Evolutionary conservation across 92 coral and sea anemone genomes (phyloP), one percentile per base, ranked within the genome.

Genomic region (Phenganax subtilis): DNA sequence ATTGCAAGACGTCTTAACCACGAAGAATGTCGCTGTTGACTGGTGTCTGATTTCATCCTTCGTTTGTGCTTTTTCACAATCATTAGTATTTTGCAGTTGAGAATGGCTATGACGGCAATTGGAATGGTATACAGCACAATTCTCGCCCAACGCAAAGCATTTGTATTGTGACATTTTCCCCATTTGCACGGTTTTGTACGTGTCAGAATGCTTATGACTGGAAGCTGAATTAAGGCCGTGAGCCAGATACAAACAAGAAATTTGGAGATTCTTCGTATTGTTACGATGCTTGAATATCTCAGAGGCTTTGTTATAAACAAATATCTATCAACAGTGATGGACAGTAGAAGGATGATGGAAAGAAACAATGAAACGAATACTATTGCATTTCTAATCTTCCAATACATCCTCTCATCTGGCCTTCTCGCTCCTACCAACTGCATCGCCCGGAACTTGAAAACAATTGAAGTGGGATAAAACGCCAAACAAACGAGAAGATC

Each of bases 401-500:
- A 68, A 9, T 30, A 44, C 9, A 9, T 4, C 47, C 0, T 0
- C 3, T 44, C 53, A 14, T 7, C 3, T 9, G 10, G 2, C 53
- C 4, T 20, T 68, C 2, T 17, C 8, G 15, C 11, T 6, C 10
- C 47, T 37, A 4, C 4, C 47, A 37, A 37, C n/a, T n/a, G 47
- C 47, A 37, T 37, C n/a, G 47, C 47, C n/a, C n/a, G n/a, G 30
- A 44, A 68, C 0, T 3, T 10, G 6, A 9, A 9, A 9, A 44
- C 53, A 68, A 68, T 68, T 30, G 29, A 29, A 12, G n/a, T 28
- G 10, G 73, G 73, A 44, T 68, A 68, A 44, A 68, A 1, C 30
- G 73, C 10, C 16, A 68, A 68, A 29, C 73, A 68, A 10, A 68
- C 73, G n/a, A 68, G 73, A 68, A 68, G 73, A 30, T 68, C 73